Conservation (phyloP, 2,888 invertebrate genomes). For the Nephrotoma guestfalica region DNA sequence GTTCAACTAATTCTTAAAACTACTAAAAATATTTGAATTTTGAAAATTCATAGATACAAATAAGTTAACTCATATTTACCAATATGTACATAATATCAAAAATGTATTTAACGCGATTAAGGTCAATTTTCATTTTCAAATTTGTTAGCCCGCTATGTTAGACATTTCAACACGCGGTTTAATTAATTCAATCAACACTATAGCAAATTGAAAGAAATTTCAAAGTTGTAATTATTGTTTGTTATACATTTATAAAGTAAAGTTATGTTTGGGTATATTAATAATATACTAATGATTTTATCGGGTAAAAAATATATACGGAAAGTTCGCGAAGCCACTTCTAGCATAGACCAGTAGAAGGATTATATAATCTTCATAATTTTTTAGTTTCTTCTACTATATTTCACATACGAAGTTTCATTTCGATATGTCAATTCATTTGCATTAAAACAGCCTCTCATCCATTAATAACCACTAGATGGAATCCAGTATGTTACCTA, state of each 20-base stretch:
- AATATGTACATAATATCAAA: neutral
- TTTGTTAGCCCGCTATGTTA: neutral
- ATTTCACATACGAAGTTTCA: no score
- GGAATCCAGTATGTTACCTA: no score
- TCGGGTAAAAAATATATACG: no score
- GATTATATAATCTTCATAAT: no score
- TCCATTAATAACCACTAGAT: no score
- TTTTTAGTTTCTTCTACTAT: no score
- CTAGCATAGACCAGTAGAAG: no score
- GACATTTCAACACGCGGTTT: neutral
- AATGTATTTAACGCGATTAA: neutral
- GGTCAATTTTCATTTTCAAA: neutral
- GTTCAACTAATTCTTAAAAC: neutral
- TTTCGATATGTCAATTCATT: no score
- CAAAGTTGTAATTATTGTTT: neutral
- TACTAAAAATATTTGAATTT: neutral
- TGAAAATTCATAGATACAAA: neutral
- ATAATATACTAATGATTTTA: no score
- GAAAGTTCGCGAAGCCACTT: no score
- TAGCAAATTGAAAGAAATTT: neutral
- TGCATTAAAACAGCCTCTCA: no score
- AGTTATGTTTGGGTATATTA: no score
- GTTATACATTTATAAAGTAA: neutral
- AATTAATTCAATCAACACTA: neutral
- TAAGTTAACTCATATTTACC: neutral